Conservation (phyloP, 2,797 vertebrate genomes). For the Chlorospingus semifuscus region DNA sequence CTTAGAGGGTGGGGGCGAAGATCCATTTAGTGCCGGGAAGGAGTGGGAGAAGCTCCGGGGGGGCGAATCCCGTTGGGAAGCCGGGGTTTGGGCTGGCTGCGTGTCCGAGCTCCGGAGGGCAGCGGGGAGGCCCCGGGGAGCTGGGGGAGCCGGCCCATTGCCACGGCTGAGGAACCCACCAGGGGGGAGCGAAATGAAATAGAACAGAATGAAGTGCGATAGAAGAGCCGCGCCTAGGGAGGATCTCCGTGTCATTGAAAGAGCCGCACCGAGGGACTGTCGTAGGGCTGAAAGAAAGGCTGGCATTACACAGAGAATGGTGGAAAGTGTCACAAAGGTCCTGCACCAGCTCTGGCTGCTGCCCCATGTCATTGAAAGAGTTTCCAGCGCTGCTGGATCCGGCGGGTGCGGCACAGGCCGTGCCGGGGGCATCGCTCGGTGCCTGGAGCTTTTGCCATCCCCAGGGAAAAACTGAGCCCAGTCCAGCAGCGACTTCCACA, state of each 20-base stretch:
- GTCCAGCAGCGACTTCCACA: background rate
- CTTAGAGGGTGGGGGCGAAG: background rate
- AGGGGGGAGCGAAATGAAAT: background rate
- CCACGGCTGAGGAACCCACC: background rate
- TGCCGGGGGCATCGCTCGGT: background rate
- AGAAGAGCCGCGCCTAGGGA: no score
- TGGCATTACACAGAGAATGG: no score
- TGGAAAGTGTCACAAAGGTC: no score
- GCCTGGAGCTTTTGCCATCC: background rate
- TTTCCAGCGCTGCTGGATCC: no score
- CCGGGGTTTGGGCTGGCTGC: background rate
- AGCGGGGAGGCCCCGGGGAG: background rate
- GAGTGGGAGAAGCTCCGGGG: accelerated
- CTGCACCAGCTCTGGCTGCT: no score
- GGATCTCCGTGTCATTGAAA: background rate
- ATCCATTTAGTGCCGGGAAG: background rate
- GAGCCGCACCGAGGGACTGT: background rate
- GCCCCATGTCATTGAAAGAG: no score
- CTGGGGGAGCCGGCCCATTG: background rate
- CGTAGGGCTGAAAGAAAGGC: background rate
- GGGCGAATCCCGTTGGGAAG: background rate
- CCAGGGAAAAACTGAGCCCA: background rate
- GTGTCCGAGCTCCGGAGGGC: background rate
- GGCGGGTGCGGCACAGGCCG: no score
- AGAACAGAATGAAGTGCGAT: no score